phyloP scores from a whole-genome alignment of 2,113 vertebrate species.

The Zosterops japonicus region DNA sequence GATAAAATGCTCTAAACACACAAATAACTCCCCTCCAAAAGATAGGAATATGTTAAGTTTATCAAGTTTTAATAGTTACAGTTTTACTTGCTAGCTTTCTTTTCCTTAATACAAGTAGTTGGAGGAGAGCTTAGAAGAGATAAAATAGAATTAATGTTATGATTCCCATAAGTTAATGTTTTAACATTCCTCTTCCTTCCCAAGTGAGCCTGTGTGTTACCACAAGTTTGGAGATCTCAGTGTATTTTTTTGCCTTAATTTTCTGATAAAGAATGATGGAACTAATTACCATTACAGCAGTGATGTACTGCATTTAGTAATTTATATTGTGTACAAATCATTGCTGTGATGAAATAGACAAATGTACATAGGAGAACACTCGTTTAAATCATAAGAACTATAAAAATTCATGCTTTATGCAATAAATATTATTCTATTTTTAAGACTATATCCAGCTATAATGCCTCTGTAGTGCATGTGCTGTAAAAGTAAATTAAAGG shows the following conservation, averaged over 20 bases:
- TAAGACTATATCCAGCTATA: background rate
- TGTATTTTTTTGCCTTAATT: slow-evolving; percentile 23
- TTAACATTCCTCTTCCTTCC: background rate
- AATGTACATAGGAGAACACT: background rate
- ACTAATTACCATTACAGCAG: slow-evolving; percentile 21
- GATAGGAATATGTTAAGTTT: background rate
- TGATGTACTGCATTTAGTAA: slow-evolving; percentile 17
- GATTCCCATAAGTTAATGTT: background rate
- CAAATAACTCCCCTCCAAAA: background rate
- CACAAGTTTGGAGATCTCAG: slow-evolving; percentile 34
- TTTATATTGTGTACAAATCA: slow-evolving; percentile 37
- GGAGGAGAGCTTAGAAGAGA: background rate
- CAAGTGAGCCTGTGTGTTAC: background rate
- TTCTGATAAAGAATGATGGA: slow-evolving; percentile 24
- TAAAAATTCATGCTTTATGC: slow-evolving; percentile 10
- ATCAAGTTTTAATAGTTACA: background rate
- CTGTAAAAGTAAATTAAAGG: background rate
- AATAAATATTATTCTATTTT: slow-evolving; percentile 18
- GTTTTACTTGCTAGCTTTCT: background rate
- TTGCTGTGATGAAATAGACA: slow-evolving; percentile 26
- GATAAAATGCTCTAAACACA: slow-evolving; percentile 10
- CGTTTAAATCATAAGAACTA: slow-evolving; percentile 18
- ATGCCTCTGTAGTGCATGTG: background rate
- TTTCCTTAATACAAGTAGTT: background rate
- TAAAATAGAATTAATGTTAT: background rate